Conservation (phyloP, 2,797 vertebrate genomes). For the Sebastes variabilis region DNA sequence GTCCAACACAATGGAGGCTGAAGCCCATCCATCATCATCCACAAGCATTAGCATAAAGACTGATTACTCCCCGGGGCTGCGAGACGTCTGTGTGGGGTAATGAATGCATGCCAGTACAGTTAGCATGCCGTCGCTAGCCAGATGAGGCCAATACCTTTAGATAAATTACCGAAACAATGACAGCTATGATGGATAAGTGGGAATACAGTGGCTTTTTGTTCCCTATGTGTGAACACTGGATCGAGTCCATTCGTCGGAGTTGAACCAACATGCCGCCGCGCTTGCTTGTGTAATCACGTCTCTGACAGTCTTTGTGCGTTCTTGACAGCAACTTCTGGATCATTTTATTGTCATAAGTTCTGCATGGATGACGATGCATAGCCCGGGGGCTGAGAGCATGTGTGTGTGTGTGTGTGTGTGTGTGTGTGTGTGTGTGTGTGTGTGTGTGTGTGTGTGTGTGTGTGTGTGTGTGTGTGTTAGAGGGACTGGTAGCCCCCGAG, state of each 20-base stretch:
- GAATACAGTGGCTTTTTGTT: slow-evolving; percentile 61
- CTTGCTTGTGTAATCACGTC: slow-evolving; percentile 48
- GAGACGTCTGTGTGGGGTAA: slow-evolving; percentile 54
- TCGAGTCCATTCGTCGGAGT: slow-evolving; percentile 32
- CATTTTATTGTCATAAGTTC: slow-evolving; percentile 69
- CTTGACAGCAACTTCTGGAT: slow-evolving; percentile 60
- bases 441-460: slow-evolving; percentile 4
- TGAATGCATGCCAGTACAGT: slow-evolving; percentile 74
- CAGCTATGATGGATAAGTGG: slow-evolving; percentile 57
- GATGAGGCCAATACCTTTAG: slow-evolving; percentile 73
- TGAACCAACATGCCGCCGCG: slow-evolving; percentile 44
- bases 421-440: too few species aligned
- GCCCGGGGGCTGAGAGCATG: slow-evolving; percentile 41
- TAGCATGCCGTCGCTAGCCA: slow-evolving; percentile 63
- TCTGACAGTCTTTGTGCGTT: slow-evolving; percentile 50
- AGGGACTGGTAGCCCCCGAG: slow-evolving; percentile 42
- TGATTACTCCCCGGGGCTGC: slow-evolving; percentile 65
- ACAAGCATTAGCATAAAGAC: slow-evolving; percentile 70
- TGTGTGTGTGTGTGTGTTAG: slow-evolving; percentile 13
- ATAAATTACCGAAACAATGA: slow-evolving; percentile 57
- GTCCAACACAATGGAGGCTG: slow-evolving; percentile 52
- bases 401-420: slow-evolving; percentile 9
- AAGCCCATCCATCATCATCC: slow-evolving; percentile 69
- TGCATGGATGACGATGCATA: slow-evolving; percentile 61
- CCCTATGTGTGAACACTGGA: slow-evolving; percentile 49